Conservation (phyloP, 2,888 invertebrate genomes). For the Epirrhoe tristata region DNA sequence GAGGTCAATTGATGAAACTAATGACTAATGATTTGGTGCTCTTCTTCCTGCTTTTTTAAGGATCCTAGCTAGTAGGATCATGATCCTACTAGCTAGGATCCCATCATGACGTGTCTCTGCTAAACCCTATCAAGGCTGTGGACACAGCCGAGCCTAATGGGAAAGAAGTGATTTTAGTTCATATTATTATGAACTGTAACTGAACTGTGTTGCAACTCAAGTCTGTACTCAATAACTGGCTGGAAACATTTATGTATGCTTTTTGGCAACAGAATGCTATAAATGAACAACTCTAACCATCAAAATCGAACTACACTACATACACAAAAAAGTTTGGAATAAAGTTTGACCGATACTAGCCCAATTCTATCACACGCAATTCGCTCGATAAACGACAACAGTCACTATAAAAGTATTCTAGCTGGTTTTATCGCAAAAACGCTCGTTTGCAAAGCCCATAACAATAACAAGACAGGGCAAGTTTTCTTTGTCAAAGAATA, state of each 20-base stretch:
- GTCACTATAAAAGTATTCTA: conserved; percentile 9
- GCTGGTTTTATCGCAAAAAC: conserved; percentile 12
- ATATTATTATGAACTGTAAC: no score
- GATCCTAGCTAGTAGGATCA: no score
- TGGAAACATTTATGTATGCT: background rate
- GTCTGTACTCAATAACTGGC: no score
- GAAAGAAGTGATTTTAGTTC: no score
- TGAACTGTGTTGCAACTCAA: no score
- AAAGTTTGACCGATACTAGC: conserved; percentile 2
- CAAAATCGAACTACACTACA: background rate
- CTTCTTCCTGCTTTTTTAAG: no score
- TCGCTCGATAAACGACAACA: conserved; percentile 7
- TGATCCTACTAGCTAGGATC: no score
- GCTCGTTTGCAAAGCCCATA: conserved; percentile 47
- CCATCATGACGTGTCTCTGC: no score
- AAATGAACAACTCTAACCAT: background rate
- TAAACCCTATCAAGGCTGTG: no score
- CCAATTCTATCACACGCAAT: conserved; percentile 18
- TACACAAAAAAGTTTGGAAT: background rate
- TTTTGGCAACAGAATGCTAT: background rate
- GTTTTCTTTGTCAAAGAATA: conserved; percentile 53
- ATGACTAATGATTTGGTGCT: no score
- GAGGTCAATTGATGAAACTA: no score
- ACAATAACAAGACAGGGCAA: conserved; percentile 57
- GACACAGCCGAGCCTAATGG: no score